phyloP scores from a whole-genome alignment of 1,140 invertebrate species.

The Physella acuta region DNA sequence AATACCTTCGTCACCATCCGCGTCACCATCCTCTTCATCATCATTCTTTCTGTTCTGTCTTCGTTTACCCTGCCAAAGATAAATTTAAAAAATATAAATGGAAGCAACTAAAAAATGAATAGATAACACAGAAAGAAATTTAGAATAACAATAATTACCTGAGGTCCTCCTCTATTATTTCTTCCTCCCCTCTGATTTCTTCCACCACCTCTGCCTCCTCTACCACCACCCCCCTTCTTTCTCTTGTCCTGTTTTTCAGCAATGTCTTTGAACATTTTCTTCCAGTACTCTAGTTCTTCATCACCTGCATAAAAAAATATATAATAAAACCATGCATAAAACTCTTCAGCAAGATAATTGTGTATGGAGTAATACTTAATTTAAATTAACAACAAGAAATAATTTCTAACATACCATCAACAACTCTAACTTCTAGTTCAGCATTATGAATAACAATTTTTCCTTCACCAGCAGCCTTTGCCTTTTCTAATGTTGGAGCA shows the following conservation, averaged over 20 bases:
- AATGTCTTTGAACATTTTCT: constrained; percentile 27
- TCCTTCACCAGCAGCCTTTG: constrained; percentile 13
- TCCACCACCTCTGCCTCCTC: neutral
- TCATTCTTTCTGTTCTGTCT: neutral
- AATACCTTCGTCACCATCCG: neutral
- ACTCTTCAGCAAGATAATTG: too few species aligned
- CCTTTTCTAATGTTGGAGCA: constrained; percentile 23
- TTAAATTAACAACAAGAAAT: neutral
- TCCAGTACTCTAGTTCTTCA: constrained; percentile 26
- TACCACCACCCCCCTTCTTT: neutral
- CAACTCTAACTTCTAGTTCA: constrained; percentile 17
- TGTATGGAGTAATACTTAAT: too few species aligned
- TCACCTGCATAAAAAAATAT: constrained; percentile 19
- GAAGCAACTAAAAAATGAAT: neutral
- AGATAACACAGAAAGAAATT: neutral
- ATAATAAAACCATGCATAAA: too few species aligned
- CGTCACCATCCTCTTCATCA: constrained; percentile 7
- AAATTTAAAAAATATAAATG: neutral
- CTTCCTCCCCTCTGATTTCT: constrained; percentile 2
- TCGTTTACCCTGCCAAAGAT: neutral
- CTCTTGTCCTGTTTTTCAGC: constrained; percentile 18
- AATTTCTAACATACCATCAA: constrained; percentile 20
- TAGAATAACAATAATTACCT: constrained; percentile 10
- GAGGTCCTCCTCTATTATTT: neutral
- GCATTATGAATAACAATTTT: constrained; percentile 21